These are phyloP conservation scores for Gadus chalcogrammus DNA, from an alignment of 2,113 vertebrate genomes.

Conservation along the genomic window DNA sequence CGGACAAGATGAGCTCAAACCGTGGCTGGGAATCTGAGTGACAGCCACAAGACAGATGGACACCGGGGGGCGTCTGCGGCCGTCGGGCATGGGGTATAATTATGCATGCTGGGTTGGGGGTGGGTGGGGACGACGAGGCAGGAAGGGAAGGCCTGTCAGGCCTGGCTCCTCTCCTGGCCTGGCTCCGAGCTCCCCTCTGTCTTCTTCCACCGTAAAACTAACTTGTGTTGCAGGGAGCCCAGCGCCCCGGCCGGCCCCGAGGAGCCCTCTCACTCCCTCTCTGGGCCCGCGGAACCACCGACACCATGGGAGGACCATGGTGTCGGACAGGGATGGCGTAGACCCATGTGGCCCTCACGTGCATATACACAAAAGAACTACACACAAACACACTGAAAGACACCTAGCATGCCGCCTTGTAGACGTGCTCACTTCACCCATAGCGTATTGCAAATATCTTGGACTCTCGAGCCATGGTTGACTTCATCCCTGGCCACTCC, in stretches of 20 bases:
- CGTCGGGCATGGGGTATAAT: constrained; percentile 60
- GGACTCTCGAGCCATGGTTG: no score
- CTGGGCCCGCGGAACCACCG: constrained; percentile 23
- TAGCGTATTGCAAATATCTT: no score
- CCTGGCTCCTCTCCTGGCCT: constrained; percentile 38
- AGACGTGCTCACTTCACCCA: no score
- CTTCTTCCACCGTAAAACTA: constrained; percentile 16
- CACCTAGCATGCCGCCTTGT: no score
- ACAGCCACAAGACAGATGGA: constrained; percentile 75
- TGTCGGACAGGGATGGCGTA: constrained; percentile 41
- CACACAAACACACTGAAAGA: no score
- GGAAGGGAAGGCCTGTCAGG: constrained; percentile 36
- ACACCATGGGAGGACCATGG: constrained; percentile 50
- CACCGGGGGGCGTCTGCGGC: constrained; percentile 75
- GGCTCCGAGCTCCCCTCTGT: constrained; percentile 25
- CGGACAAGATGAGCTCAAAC: constrained; percentile 59
- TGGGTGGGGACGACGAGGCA: constrained; percentile 6
- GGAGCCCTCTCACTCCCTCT: constrained; percentile 52
- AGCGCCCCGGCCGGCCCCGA: constrained; percentile 27
- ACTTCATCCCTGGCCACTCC: no score
- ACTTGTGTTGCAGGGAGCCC: constrained; percentile 27
- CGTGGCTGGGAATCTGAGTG: constrained; percentile 63
- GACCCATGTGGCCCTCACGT: constrained; percentile 9
- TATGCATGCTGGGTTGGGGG: constrained; percentile 61
- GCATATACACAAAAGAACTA: not conserved